These are phyloP conservation scores for Hylyphantes graminicola DNA, from an alignment of 1,140 invertebrate species.

Conservation along the genomic window DNA sequence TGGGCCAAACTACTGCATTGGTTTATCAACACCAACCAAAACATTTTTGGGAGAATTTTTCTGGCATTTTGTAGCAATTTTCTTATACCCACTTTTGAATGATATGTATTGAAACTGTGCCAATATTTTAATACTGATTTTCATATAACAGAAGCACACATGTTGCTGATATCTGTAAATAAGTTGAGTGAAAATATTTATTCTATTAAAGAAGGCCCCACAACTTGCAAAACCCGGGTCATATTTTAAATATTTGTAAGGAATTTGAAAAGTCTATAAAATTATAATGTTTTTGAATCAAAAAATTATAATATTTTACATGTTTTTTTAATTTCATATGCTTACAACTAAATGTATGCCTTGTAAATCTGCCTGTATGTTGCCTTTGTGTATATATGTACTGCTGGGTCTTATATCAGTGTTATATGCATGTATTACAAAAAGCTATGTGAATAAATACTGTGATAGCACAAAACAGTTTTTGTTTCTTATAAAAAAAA, in stretches of 20 bases:
- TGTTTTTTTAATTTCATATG: slow-evolving; percentile 47
- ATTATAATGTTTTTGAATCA: slow-evolving; percentile 29
- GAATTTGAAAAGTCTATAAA: slow-evolving; percentile 15
- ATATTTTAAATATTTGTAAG: slow-evolving; percentile 49
- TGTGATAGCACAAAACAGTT: slow-evolving; percentile 36
- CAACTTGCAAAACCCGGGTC: slow-evolving; percentile 23
- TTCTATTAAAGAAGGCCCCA: slow-evolving; percentile 28
- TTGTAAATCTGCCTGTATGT: slow-evolving; percentile 57
- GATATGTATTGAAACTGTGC: slow-evolving; percentile 21
- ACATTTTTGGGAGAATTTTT: no score
- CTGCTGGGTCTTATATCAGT: slow-evolving; percentile 47
- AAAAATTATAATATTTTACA: slow-evolving; percentile 53
- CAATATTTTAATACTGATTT: slow-evolving; percentile 48
- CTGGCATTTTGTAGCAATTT: no score
- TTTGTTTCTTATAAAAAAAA: no score
- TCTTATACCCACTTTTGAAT: background rate
- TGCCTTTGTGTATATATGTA: slow-evolving; percentile 55
- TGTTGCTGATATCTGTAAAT: slow-evolving; percentile 50
- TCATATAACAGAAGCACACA: slow-evolving; percentile 28
- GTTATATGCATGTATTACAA: slow-evolving; percentile 51
- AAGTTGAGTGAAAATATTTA: slow-evolving; percentile 44
- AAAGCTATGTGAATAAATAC: slow-evolving; percentile 57
- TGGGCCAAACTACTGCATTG: no score
- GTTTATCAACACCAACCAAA: no score
- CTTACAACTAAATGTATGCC: slow-evolving; percentile 46